Evolutionary conservation across 2,888 invertebrate species (phyloP), one percentile per base, ranked within the genome.

Genomic region (Epistrophe eligans): DNA sequence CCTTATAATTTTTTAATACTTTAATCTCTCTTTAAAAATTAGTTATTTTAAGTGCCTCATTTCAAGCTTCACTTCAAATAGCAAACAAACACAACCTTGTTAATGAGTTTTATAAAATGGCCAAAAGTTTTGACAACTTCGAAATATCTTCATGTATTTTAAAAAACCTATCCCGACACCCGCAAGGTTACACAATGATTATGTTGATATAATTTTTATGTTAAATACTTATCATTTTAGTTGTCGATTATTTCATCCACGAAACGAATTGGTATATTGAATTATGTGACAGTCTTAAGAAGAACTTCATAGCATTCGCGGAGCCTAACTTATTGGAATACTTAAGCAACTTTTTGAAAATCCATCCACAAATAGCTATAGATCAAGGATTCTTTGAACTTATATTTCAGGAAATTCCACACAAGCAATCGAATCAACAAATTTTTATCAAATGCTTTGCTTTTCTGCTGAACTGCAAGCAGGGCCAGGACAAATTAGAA

Each of bases 381-480:
- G 77, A 90, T 11, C 15, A 88, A 32, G 92, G 91, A 0, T 90
- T 91, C 74, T 92, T 93, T 64, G 91, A 91, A 70, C 55, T 91
- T n/a, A 76, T 93, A 4, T 83, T 90, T 5, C 19, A 50, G 6
- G 88, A 92, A 35, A 90, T 92, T n/a, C 4, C 45, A 0, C 71
- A 88, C 1, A 81, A 81, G 11, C 73, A 84, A n/a, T 4, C 35
- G 0, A 28, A 58, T 13, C 84, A 84, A 60, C 84, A 89, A n/a
- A 82, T 90, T 84, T 84, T 89, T 15, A 88, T 91, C 88, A 92
- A 92, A 88, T 92, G 92, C 7, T 91, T 92, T 19, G 91, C 91
- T 0, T 80, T 93, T 55, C 62, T 92, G 2, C 77, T 93, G n/a
- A 90, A 91, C 64, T 92, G 91, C 70, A 73, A 24, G 0, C 90